A percentile compares a stretch with the other conserved stretches of the same genome.
Conservation (phyloP, 2,888 invertebrate species). For the Clusia tigrina region DNA sequence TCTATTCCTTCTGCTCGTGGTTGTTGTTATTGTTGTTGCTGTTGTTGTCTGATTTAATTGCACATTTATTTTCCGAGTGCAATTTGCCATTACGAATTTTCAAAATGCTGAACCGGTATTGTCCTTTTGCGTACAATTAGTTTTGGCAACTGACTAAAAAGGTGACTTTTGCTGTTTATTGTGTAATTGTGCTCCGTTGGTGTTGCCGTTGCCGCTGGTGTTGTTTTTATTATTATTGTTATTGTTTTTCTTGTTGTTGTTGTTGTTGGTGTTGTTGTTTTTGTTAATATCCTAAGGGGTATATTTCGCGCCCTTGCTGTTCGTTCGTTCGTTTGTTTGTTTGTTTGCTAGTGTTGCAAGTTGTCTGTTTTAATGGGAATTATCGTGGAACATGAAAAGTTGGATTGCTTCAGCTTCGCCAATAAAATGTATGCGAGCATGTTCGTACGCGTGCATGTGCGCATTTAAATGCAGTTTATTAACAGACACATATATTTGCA, state of each 20-base stretch:
- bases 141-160: background rate
- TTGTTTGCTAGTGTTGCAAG: conserved; percentile 20
- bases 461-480: no score
- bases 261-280: conserved; percentile 4
- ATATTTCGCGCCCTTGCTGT: conserved; percentile 9
- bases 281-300: conserved; percentile 3
- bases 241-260: background rate
- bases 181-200: background rate
- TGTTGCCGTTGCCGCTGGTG: conserved; percentile 2
- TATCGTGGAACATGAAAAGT: conserved; percentile 4
- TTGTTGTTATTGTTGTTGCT: background rate
- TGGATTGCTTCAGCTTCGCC: background rate
- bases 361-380: background rate
- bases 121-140: conserved; percentile 9
- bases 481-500: no score
- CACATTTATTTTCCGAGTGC: conserved; percentile 32
- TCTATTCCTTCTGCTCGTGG: background rate
- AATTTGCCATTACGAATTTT: conserved; percentile 45
- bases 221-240: background rate
- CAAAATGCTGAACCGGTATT: background rate
- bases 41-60: conserved; percentile 2
- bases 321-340: conserved; percentile 36
- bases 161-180: conserved; percentile 3
- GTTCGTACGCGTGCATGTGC: no score
- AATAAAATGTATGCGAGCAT: no score